These are phyloP conservation scores for Alsophila aescularia DNA, from an alignment of 2,888 invertebrate species.

Conservation along the genomic window DNA sequence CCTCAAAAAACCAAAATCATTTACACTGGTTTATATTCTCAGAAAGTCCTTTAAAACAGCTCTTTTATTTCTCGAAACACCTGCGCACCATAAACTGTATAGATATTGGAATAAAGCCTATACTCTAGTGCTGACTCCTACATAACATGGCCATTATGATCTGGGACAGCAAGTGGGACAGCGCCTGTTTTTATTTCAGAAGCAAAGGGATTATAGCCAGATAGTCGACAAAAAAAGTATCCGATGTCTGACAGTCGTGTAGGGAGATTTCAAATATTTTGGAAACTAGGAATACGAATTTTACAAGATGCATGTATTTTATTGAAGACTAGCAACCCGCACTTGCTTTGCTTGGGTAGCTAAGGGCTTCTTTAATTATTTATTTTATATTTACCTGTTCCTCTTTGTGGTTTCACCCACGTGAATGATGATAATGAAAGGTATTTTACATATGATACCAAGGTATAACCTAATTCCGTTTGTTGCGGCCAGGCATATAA, in stretches of 20 bases:
- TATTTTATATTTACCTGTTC: too few species aligned
- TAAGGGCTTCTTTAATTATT: too few species aligned
- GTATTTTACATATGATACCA: too few species aligned
- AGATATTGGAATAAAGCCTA: slow-evolving; percentile 1
- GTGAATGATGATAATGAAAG: too few species aligned
- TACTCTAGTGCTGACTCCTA: slow-evolving; percentile 6
- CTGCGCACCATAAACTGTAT: not conserved
- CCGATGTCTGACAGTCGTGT: not conserved
- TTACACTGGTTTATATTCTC: not conserved
- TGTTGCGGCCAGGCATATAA: too few species aligned
- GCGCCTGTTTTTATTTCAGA: slow-evolving; percentile 19
- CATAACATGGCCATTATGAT: slow-evolving; percentile 21
- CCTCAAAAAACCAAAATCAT: too few species aligned
- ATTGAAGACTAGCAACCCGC: too few species aligned
- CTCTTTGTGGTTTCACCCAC: too few species aligned
- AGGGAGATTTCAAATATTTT: slow-evolving; percentile 9
- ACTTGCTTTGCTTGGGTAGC: too few species aligned
- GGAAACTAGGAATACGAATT: not conserved
- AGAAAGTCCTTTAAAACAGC: not conserved
- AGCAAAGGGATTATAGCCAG: slow-evolving; percentile 20
- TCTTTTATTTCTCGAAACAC: not conserved
- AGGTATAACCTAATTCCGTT: too few species aligned
- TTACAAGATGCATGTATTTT: too few species aligned
- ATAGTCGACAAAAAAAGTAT: slow-evolving; percentile 20
- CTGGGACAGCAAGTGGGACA: slow-evolving; percentile 16